Evolutionary conservation across 2,113 vertebrate species (phyloP).

Genomic region (Siniperca knerii): DNA sequence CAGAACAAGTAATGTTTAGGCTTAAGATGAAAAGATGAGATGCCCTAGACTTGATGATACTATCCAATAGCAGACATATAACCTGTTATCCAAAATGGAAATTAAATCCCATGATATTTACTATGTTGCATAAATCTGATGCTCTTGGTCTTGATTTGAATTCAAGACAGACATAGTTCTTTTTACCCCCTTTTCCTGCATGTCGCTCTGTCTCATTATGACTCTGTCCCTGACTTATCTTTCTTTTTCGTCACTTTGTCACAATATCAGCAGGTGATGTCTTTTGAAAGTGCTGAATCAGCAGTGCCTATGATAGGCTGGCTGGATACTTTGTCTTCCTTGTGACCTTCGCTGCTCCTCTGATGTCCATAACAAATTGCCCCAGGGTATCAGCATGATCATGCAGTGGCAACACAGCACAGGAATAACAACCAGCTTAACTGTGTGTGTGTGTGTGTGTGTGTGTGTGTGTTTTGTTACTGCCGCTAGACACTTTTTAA

Average conservation of each 20-base stretch:
- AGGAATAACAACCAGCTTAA: slow-evolving; percentile 57
- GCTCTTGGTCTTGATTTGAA: not conserved
- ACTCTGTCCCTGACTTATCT: not conserved
- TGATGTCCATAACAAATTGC: slow-evolving; percentile 76
- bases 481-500: slow-evolving; percentile 40
- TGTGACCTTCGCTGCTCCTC: slow-evolving; percentile 72
- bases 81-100: not conserved
- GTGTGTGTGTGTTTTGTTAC: slow-evolving; percentile 11
- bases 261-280: slow-evolving; percentile 48
- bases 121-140: not conserved
- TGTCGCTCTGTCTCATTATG: not conserved
- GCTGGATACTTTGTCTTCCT: slow-evolving; percentile 65
- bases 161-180: not conserved
- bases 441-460: too few relatives aligned
- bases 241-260: not conserved
- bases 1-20: not conserved
- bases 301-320: slow-evolving; percentile 46
- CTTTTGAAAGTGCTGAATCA: slow-evolving; percentile 70
- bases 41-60: not conserved
- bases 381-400: slow-evolving; percentile 66
- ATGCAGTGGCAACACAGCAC: slow-evolving; percentile 56
- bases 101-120: not conserved
- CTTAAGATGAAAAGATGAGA: not conserved
- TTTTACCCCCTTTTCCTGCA: not conserved
- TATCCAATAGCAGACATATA: not conserved